These are phyloP conservation scores for Dinocampus coccinellae DNA, from an alignment of 2,888 invertebrate species.

Conservation along the genomic window DNA sequence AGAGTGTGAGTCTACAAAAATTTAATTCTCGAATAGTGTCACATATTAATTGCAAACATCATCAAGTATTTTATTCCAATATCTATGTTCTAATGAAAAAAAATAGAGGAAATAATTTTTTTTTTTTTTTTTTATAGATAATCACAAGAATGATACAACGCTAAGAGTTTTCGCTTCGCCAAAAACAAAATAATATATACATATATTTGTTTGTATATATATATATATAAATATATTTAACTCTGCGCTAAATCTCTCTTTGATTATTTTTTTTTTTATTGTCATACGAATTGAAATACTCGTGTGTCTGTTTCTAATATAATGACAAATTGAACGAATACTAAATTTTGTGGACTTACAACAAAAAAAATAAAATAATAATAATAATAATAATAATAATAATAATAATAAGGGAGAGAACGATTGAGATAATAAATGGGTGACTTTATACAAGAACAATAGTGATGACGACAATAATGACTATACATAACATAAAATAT, in stretches of 20 bases:
- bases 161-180: conserved; percentile 29
- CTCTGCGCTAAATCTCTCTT: conserved; percentile 22
- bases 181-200: not conserved
- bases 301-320: not conserved
- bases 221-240: too few relatives aligned
- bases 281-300: not conserved
- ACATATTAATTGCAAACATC: not conserved
- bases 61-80: not conserved
- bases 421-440: conserved; percentile 36
- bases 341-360: not conserved
- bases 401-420: too few relatives aligned
- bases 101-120: conserved; percentile 4
- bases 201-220: too few relatives aligned
- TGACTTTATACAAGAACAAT: conserved; percentile 47
- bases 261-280: not conserved
- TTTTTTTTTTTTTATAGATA: not conserved
- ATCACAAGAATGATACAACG: conserved; percentile 18
- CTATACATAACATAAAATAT: conserved; percentile 37
- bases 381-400: too few relatives aligned
- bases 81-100: not conserved
- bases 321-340: not conserved
- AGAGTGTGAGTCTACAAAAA: not conserved
- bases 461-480: conserved; percentile 41
- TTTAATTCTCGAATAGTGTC: not conserved
- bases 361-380: too few relatives aligned